Percentiles rank a stretch among this genome's conserved stretches.
Evolutionary conservation across 2,888 invertebrate genomes (phyloP).

Genomic region (Tryphoninae sp.): DNA sequence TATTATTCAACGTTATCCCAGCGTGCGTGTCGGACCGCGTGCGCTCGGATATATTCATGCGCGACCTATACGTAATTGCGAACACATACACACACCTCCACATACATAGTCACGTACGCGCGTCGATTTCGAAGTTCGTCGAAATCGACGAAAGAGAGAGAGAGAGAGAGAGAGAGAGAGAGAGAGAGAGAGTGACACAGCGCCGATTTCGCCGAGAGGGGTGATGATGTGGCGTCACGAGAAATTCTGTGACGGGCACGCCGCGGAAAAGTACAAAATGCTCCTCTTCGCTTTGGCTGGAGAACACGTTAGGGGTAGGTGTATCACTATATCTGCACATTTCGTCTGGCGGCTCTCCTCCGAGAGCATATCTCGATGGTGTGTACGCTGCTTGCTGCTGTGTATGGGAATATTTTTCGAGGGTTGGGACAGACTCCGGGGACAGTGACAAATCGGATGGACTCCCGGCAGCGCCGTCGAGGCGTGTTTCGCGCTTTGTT

Average conservation of each 20-base stretch:
- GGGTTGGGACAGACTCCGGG: conserved; percentile 37
- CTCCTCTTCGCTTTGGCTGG: conserved; percentile 29
- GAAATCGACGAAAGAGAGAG: conserved; percentile 16
- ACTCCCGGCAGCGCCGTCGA: conserved; percentile 66
- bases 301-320: conserved; percentile 23
- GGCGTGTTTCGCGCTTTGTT: conserved; percentile 77
- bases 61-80: conserved; percentile 67
- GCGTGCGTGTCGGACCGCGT: conserved; percentile 66
- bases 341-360: conserved; percentile 50
- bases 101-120: conserved; percentile 59
- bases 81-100: conserved; percentile 60
- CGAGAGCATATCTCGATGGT: conserved; percentile 34
- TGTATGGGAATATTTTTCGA: conserved; percentile 51
- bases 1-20: conserved; percentile 71
- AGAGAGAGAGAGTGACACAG: conserved; percentile 16
- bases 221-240: not conserved
- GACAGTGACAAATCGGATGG: conserved; percentile 68
- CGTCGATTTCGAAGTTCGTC: conserved; percentile 52
- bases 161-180: conserved; percentile 31
- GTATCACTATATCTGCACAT: conserved; percentile 34
- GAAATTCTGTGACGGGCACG: conserved; percentile 15
- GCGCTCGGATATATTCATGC: conserved; percentile 43
- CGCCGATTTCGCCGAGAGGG: not conserved
- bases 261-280: conserved; percentile 34
- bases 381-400: conserved; percentile 3